Evolutionary conservation across 2,888 invertebrate species (phyloP), one percentile per base, ranked within the genome.

Genomic region (Omphaloscelis lunosa): DNA sequence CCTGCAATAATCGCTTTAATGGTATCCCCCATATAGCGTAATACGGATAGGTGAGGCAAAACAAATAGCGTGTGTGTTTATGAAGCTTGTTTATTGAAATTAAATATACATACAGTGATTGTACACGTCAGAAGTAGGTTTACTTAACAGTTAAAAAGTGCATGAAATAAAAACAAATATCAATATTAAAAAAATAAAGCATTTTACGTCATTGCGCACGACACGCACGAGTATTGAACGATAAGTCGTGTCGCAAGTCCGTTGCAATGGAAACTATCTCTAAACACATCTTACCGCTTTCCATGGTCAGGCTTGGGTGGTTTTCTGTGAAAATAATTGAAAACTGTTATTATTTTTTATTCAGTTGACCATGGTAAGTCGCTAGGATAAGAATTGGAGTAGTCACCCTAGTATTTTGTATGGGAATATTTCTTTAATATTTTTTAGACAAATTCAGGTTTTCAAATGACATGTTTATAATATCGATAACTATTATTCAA

Each of bases 1-100:
- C 71, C 78, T 61, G 68, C 61, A 65, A 70, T 84, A 88, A 89
- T 89, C 85, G 83, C 74, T 75, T 77, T 88, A 90, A 89, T 89
- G 89, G 86, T 83, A 84, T 79, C 78, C 75, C 82, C 87, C 75
- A 86, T 82, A 84, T 34, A 82, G 81, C 86, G 88, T 91, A 84
- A 87, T 85, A 87, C 90, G 88, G 89, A 91, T 83, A 92, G 93
- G 94, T 94, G 93, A 93, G 92, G 91, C 92, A 88, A 93, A 93
- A 93, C 92, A 94, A 95, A 94, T 91, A 92, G 91, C 91, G 92
- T 92, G 93, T 92, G 93, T 93, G 89, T 92, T 91, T 90, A 87
- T 89, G 80, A 93, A 94, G 94, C 93, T 88, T 91, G 88, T 95
- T 95, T 95, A 95, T 95, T 94, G 82, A 92, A 90, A 78, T 85